Evolutionary conservation across 2,113 vertebrate genomes (phyloP).

Genomic region (Diadophis punctatus): DNA sequence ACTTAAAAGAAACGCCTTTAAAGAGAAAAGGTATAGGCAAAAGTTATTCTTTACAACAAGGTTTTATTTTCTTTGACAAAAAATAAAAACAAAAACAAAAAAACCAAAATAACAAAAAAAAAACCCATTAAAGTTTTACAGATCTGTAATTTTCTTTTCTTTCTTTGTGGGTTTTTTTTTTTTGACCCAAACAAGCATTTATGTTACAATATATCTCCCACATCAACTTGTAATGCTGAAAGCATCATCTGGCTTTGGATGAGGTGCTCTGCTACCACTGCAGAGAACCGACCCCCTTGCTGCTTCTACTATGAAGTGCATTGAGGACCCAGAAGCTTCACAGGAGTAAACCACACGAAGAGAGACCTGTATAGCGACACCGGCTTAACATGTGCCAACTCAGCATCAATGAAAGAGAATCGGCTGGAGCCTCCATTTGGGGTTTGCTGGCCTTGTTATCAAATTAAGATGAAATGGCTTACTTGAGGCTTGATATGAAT

Average conservation of each 20-base stretch:
- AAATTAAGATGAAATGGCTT: conserved; percentile 14
- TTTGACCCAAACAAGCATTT: conserved; percentile 59
- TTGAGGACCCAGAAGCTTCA: not conserved
- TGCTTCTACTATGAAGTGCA: not conserved
- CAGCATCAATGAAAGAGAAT: not conserved
- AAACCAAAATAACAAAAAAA: conserved; percentile 38
- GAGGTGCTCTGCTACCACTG: conserved; percentile 23
- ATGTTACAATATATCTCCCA: conserved; percentile 59
- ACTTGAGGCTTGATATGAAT: not conserved
- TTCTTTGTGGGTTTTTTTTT: conserved; percentile 30
- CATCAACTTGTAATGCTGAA: conserved; percentile 44
- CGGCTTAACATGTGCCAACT: conserved; percentile 22
- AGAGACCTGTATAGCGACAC: not conserved
- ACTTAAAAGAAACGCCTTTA: not conserved
- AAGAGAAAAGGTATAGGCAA: conserved; percentile 6
- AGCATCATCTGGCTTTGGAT: conserved; percentile 32
- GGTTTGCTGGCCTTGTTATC: not conserved
- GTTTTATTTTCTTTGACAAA: conserved; percentile 67
- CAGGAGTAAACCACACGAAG: not conserved
- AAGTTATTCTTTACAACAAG: conserved; percentile 71
- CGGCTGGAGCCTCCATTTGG: not conserved
- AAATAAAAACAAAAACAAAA: not conserved
- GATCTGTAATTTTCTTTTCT: conserved; percentile 21
- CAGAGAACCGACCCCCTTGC: conserved; percentile 11
- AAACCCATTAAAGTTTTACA: conserved; percentile 65